Base-by-base conservation (phyloP, 2,113 vertebrate species). In the Poecilia latipinna region DNA sequence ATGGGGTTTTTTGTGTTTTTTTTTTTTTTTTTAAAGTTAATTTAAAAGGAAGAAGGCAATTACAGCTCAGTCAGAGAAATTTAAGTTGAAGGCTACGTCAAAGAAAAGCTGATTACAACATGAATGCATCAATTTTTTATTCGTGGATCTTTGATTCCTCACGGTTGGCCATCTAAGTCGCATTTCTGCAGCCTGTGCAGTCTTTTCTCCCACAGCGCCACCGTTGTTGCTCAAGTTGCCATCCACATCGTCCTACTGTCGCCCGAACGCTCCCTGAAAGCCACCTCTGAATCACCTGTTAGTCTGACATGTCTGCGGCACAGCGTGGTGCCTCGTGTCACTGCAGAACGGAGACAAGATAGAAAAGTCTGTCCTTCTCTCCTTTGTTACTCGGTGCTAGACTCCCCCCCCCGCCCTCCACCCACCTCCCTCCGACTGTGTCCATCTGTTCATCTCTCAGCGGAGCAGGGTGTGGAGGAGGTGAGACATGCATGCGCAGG, bases 361-460 rank as follows among this genome's bases (percentile, higher is more conserved):
- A 61, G 71, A 82, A 62, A 66, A 79, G 74, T 83, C 83, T 61
- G 82, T 82, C 78, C 79, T 78, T 24, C 77, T 65, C 68, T 60
- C 81, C 81, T 83, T 89, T 87, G 84, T 90, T 79, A 79, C 75
- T 66, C 67, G 17, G 67, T 12, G 68, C 82, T 70, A 75, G 79
- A 87, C 86, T 82, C 79, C 0, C 62, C 61, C 29, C 29, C 29
- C 62, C 61, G 2, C 29, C 29, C 29, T 29, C 79, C 77, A n/a
- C 68, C 65, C 24, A 32, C 32, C 35, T 26, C n/a, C 24, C 65
- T 35, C 87, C 86, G 72, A 84, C 86, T 85, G 88, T 72, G 88
- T 91, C 92, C 91, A 92, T 91, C 91, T 92, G 92, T 89, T 90
- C 89, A 78, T 81, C 83, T 86, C 83, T 81, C 87, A 79, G 86